A percentile compares a stretch with the other conserved stretches of the same genome.
Conservation (phyloP, 2,888 invertebrate species). For the Bellardia bayeri region DNA sequence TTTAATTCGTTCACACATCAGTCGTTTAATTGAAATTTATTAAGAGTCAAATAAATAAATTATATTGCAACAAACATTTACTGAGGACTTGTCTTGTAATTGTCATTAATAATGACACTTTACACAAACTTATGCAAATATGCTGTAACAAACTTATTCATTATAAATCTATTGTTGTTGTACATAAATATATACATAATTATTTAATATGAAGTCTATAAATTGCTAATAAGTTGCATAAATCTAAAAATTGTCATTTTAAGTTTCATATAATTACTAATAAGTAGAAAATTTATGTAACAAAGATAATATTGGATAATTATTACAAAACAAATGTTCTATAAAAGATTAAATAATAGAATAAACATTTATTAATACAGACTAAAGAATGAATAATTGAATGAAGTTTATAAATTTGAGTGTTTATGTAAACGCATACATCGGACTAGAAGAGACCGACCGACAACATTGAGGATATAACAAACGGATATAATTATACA, state of each 20-base stretch:
- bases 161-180: too few species aligned
- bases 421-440: too few species aligned
- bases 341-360: slow-evolving; percentile 21
- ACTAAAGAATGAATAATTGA: slow-evolving; percentile 3
- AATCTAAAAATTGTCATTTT: slow-evolving; percentile 29
- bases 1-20: background rate
- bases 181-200: background rate
- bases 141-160: too few species aligned
- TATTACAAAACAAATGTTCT: slow-evolving; percentile 26
- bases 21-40: background rate
- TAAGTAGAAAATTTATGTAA: slow-evolving; percentile 32
- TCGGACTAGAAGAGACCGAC: background rate
- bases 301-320: slow-evolving; percentile 19
- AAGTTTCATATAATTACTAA: slow-evolving; percentile 31
- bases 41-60: background rate
- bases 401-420: background rate
- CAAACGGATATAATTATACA: slow-evolving; percentile 14
- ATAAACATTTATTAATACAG: slow-evolving; percentile 15
- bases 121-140: background rate
- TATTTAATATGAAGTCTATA: background rate
- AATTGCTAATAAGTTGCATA: background rate
- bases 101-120: slow-evolving; percentile 1
- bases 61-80: background rate
- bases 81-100: background rate
- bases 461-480: background rate